Evolutionary conservation across 1,140 invertebrate species (phyloP), one percentile per base, ranked within the genome.

Genomic region (Planococcus citri): DNA sequence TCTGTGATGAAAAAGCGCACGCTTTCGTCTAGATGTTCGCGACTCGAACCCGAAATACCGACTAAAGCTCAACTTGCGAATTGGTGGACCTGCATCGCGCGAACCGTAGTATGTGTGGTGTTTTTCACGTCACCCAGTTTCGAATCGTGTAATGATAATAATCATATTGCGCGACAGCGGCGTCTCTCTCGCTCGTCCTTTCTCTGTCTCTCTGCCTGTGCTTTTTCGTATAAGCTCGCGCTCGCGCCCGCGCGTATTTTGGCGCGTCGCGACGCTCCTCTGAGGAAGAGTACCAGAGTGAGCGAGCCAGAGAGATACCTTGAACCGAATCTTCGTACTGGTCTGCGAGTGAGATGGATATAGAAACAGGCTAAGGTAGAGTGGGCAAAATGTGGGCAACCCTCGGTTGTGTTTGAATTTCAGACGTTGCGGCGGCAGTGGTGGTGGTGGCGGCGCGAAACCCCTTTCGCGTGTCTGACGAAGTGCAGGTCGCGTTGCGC

Each of bases 51-150:
- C 60, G 60, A 64, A 64, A 64, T 64, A 22, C 60, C 14, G 60
- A 64, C 60, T 64, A 64, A 64, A 64, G 60, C 60, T 64, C 60
- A 64, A 64, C 60, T 64, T 64, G 60, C 60, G 25, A 25, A 25
- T 64, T 14, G 22, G 60, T 64, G 60, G 60, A 25, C 22, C 60
- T 64, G 21, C 20, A n/a, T n/a, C n/a, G n/a, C n/a, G n/a, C n/a
- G n/a, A n/a, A n/a, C n/a, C n/a, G n/a, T n/a, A 27, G 22, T 64
- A 10, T 12, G 60, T 22, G 24, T 21, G 21, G 60, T 20, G 60
- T 64, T 24, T 64, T 25, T 64, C 60, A 20, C 60, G 60, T 64
- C 60, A 27, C 60, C 60, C 22, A 25, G 60, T 64, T 51, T 64
- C 22, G 60, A 24, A 64, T 24, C 14, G 60, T 64, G 60, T 64